Conservation (phyloP, 64 coral and sea anemone species). For the Porites australiensis region DNA sequence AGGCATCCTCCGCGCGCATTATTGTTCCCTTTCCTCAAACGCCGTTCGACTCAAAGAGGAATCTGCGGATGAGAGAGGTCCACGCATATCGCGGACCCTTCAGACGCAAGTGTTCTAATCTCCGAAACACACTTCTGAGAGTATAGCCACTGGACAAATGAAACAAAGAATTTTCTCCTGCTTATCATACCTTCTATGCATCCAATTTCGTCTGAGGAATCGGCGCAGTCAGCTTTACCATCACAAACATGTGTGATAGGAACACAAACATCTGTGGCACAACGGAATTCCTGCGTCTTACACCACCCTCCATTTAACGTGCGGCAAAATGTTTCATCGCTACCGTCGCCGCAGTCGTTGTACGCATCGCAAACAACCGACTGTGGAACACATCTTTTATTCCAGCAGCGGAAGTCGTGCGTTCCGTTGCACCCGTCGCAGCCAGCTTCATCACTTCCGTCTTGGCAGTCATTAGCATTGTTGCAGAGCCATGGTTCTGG, state of each 20-base stretch:
- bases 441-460: slow-evolving; percentile 60
- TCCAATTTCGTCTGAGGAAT: slow-evolving; percentile 58
- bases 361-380: slow-evolving; percentile 41
- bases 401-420: slow-evolving; percentile 17
- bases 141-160: too few species aligned
- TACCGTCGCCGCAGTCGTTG: slow-evolving; percentile 69
- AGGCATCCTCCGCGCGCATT: too few species aligned
- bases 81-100: too few species aligned
- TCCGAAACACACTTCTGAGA: too few species aligned
- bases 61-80: too few species aligned
- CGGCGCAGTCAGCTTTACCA: slow-evolving; percentile 31
- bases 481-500: slow-evolving; percentile 50
- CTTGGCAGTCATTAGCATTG: slow-evolving; percentile 67
- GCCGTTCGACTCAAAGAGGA: too few species aligned
- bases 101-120: too few species aligned
- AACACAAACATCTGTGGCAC: slow-evolving; percentile 51
- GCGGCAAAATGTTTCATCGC: slow-evolving; percentile 66
- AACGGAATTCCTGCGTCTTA: slow-evolving; percentile 10
- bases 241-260: slow-evolving; percentile 19
- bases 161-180: not conserved
- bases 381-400: slow-evolving; percentile 32
- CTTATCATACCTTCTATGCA: slow-evolving; percentile 33
- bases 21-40: too few species aligned
- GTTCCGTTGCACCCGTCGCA: slow-evolving; percentile 41
- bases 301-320: slow-evolving; percentile 51